Evolutionary conservation across 2,113 vertebrate species (phyloP), one percentile per base, ranked within the genome.

Genomic region (Lepidothrix coronata): DNA sequence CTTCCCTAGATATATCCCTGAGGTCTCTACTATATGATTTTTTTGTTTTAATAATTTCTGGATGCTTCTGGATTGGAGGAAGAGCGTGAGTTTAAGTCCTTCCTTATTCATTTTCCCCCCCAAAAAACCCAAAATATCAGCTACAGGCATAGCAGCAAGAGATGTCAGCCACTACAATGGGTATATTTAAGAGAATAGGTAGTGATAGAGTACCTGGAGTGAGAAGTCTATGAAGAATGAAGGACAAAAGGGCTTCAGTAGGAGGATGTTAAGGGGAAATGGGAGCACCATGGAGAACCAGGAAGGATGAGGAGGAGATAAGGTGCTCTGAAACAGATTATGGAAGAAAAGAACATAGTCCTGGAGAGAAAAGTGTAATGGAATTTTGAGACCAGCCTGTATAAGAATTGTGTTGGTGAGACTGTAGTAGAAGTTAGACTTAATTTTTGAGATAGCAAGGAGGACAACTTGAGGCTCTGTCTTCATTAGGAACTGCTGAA

Each of bases 121-220:
- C 0, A 21, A 48, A 43, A 25, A 37, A 0, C 0, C 0, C 15
- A 54, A 2, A 7, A 51, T 49, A 35, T 12, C 28, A 65, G 25
- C 23, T 39, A 65, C 12, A 44, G 20, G 8, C 25, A 55, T n/a
- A 16, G 46, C 43, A 70, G 43, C 59, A 92, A 33, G 23, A 66
- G 5, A 12, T 59, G 37, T 3, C n/a, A 83, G 31, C 8, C 35
- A 39, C 54, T 25, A 48, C 63, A 78, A 65, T 22, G 4, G 27
- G 31, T 59, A 58, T 8, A 51, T 33, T 51, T 41, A 51, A 33
- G 25, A 76, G 63, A 55, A 83, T 7, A 11, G 25, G 19, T 33
- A 73, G 24, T 43, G 20, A 41, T 5, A 24, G 30, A 63, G 27
- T 63, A 22, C 28, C 46, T 90, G 41, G 71, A 44, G 20, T 35